Evolutionary conservation across 2,888 invertebrate species (phyloP).

Genomic region (Epinotia ramella): DNA sequence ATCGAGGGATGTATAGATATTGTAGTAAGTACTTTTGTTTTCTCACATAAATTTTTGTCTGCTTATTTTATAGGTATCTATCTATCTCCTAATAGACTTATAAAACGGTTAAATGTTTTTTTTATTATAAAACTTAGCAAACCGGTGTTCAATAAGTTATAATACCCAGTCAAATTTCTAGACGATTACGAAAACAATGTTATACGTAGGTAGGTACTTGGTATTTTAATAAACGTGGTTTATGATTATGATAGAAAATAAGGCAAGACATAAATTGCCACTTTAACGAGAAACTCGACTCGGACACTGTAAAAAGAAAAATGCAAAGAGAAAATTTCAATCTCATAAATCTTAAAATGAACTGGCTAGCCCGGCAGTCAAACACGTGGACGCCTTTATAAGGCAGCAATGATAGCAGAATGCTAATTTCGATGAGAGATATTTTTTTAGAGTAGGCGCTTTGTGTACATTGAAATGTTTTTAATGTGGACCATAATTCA

Average conservation of each 20-base stretch:
- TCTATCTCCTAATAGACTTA: too few relatives aligned
- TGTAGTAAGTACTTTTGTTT: too few relatives aligned
- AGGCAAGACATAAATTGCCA: constrained; percentile 47
- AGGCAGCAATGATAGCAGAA: constrained; percentile 13
- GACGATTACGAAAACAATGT: constrained; percentile 9
- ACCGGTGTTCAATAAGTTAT: neutral
- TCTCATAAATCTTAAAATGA: constrained; percentile 41
- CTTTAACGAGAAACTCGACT: constrained; percentile 45
- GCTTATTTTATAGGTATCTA: too few relatives aligned
- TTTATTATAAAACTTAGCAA: too few relatives aligned
- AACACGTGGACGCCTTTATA: constrained; percentile 33
- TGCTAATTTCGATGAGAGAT: neutral
- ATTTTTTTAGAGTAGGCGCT: constrained; percentile 4
- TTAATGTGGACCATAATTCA: too few relatives aligned
- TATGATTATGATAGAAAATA: constrained; percentile 43
- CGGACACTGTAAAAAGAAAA: constrained; percentile 39
- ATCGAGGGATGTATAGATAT: too few relatives aligned
- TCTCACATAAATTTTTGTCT: too few relatives aligned
- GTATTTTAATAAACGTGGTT: constrained; percentile 48
- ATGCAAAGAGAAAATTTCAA: constrained; percentile 37
- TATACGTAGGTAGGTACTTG: constrained; percentile 30
- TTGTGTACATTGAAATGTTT: neutral
- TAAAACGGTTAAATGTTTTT: too few relatives aligned
- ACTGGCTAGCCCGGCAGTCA: constrained; percentile 28
- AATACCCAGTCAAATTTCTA: neutral